Percentiles rank a stretch among this genome's conserved stretches.
These are phyloP conservation scores for Smittia aterrima DNA, from an alignment of 2,888 invertebrate genomes.

Conservation along the genomic window DNA sequence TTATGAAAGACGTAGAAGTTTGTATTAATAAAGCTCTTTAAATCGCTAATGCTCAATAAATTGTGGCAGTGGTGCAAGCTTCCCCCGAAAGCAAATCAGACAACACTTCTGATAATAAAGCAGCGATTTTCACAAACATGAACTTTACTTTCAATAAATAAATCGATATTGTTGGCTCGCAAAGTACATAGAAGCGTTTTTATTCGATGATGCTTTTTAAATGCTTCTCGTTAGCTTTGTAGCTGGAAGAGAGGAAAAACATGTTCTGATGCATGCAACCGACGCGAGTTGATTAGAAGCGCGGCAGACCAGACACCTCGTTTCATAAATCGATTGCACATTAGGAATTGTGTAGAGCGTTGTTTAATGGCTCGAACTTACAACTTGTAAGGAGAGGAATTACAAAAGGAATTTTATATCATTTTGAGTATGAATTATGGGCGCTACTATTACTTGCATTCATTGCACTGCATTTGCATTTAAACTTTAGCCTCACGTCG, in stretches of 20 bases:
- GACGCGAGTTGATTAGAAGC: constrained; percentile 17
- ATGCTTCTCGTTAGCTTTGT: background rate
- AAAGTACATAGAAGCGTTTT: background rate
- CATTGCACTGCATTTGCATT: background rate
- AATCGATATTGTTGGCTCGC: background rate
- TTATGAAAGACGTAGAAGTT: constrained; percentile 34
- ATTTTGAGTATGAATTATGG: constrained; percentile 5
- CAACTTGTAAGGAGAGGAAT: constrained; percentile 3
- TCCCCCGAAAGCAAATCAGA: constrained; percentile 39
- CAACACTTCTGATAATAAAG: constrained; percentile 38
- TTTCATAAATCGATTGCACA: constrained; percentile 16
- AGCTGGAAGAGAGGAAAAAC: background rate
- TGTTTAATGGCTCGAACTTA: background rate
- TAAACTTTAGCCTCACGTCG: background rate
- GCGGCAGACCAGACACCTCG: constrained; percentile 17
- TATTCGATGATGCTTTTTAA: background rate
- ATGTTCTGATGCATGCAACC: constrained; percentile 9
- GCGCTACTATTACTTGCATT: background rate
- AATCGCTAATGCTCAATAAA: constrained; percentile 39
- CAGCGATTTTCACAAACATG: constrained; percentile 26
- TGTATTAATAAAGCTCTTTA: constrained; percentile 40
- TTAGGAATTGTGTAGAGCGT: background rate
- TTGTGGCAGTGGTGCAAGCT: constrained; percentile 19
- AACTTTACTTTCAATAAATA: constrained; percentile 31
- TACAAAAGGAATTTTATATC: constrained; percentile 11